Evolutionary conservation across 2,797 vertebrate genomes (phyloP).

Genomic region (Etheostoma perlongum): DNA sequence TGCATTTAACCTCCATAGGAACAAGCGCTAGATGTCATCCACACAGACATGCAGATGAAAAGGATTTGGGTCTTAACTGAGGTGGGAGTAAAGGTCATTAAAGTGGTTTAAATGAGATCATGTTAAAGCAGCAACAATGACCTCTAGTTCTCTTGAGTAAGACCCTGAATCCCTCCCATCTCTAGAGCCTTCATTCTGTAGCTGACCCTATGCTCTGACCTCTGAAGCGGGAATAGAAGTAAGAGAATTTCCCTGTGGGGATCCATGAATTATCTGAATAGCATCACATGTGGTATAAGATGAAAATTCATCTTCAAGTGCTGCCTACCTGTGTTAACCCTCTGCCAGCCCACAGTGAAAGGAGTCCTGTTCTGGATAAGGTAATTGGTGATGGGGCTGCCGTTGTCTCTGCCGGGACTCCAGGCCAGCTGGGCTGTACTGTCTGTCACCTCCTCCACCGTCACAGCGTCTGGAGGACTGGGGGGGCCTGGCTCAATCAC

Average conservation of each 20-base stretch:
- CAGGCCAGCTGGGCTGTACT: conserved; percentile 88
- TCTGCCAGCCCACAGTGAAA: conserved; percentile 89
- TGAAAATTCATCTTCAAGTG: conserved; percentile 17
- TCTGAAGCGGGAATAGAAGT: conserved; percentile 12
- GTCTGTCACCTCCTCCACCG: conserved; percentile 89
- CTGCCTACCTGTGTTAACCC: conserved; percentile 85
- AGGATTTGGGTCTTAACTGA: conserved; percentile 14
- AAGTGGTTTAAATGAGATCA: conserved; percentile 45
- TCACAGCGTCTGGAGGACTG: conserved; percentile 85
- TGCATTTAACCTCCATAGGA: background rate
- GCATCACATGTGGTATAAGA: conserved; percentile 32
- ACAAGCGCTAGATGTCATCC: conserved; percentile 2
- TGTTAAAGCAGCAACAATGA: conserved; percentile 35
- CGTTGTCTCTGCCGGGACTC: conserved; percentile 86
- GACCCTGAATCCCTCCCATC: conserved; percentile 19
- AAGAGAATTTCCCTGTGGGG: conserved; percentile 40
- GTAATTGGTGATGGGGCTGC: conserved; percentile 87
- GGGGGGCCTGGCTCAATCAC: conserved; percentile 85
- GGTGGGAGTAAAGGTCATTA: conserved; percentile 18
- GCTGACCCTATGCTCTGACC: conserved; percentile 57
- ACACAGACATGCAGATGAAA: conserved; percentile 23
- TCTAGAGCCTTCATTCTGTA: conserved; percentile 23
- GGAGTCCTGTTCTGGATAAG: conserved; percentile 87
- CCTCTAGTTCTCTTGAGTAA: conserved; percentile 29
- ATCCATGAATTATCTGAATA: conserved; percentile 44